phyloP scores from a whole-genome alignment of 2,888 invertebrate species.

The Synanthedon andrenaeformis region DNA sequence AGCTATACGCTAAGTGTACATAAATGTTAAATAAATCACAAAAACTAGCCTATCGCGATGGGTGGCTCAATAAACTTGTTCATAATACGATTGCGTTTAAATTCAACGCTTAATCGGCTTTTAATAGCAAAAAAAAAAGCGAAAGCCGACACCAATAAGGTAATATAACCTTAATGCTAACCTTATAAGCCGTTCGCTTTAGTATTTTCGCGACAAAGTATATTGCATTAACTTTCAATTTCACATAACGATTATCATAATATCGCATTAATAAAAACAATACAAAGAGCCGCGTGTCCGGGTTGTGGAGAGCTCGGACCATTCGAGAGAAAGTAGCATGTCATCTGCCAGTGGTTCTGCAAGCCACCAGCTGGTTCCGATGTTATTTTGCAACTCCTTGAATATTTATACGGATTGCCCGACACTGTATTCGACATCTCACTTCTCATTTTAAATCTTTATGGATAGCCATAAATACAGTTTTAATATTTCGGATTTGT shows the following conservation, averaged over 20 bases:
- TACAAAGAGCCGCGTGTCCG: slow-evolving; percentile 46
- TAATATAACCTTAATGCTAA: slow-evolving; percentile 24
- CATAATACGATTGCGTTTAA: background rate
- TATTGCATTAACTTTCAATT: slow-evolving; percentile 55
- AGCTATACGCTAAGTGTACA: too few species aligned
- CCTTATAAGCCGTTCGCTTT: slow-evolving; percentile 27
- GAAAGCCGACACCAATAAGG: slow-evolving; percentile 11
- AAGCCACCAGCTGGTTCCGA: slow-evolving; percentile 16
- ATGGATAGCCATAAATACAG: slow-evolving; percentile 19
- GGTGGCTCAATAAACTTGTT: background rate
- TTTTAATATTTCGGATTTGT: slow-evolving; percentile 20
- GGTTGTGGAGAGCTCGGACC: slow-evolving; percentile 34
- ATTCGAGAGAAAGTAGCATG: slow-evolving; percentile 51
- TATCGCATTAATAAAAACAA: slow-evolving; percentile 57
- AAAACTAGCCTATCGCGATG: background rate
- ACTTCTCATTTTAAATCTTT: slow-evolving; percentile 18
- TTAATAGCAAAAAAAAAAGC: slow-evolving; percentile 9
- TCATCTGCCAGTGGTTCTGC: slow-evolving; percentile 32
- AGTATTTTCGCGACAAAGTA: slow-evolving; percentile 41
- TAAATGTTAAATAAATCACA: background rate
- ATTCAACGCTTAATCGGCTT: background rate
- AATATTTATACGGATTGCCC: slow-evolving; percentile 29
- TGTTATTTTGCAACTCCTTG: slow-evolving; percentile 39
- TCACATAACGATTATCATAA: slow-evolving; percentile 44
- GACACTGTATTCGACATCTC: slow-evolving; percentile 14